A percentile compares a stretch with the other conserved stretches of the same genome.
These are phyloP conservation scores for Meiosimyza platycephala DNA, from an alignment of 2,888 invertebrate genomes.

Conservation along the genomic window DNA sequence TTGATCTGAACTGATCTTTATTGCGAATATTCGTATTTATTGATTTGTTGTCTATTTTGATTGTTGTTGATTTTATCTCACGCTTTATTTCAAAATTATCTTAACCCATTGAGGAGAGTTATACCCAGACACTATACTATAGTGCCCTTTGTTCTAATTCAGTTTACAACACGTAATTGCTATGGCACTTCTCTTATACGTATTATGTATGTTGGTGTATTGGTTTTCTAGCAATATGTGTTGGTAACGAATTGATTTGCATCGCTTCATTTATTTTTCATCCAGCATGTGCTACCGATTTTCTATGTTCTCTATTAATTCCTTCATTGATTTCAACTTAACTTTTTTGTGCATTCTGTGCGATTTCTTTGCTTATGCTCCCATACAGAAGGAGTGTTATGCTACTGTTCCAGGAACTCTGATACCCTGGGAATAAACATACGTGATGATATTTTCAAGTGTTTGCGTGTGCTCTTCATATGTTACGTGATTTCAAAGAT, in stretches of 20 bases:
- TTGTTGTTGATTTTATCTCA: slow-evolving; percentile 47
- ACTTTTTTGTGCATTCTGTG: background rate
- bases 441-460: slow-evolving; percentile 52
- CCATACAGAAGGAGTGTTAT: slow-evolving; percentile 6
- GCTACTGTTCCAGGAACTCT: slow-evolving; percentile 27
- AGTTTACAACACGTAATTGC: no score
- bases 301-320: slow-evolving; percentile 8
- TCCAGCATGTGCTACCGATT: slow-evolving; percentile 33
- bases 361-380: background rate
- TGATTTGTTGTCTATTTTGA: background rate
- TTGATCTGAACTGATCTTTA: background rate
- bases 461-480: slow-evolving; percentile 28
- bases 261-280: slow-evolving; percentile 34
- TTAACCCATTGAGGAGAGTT: slow-evolving; percentile 40
- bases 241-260: slow-evolving; percentile 39
- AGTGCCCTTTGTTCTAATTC: slow-evolving; percentile 25
- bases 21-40: background rate
- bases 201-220: no score
- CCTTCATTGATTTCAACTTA: slow-evolving; percentile 6
- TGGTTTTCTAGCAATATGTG: slow-evolving; percentile 3
- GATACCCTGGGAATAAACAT: slow-evolving; percentile 62
- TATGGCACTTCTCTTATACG: no score
- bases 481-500: slow-evolving; percentile 24
- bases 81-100: slow-evolving; percentile 50
- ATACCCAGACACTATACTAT: no score